Percentiles rank a stretch among this genome's conserved stretches.
Evolutionary conservation across 1,140 invertebrate genomes (phyloP).

Genomic region (Leptopilina boulardi): DNA sequence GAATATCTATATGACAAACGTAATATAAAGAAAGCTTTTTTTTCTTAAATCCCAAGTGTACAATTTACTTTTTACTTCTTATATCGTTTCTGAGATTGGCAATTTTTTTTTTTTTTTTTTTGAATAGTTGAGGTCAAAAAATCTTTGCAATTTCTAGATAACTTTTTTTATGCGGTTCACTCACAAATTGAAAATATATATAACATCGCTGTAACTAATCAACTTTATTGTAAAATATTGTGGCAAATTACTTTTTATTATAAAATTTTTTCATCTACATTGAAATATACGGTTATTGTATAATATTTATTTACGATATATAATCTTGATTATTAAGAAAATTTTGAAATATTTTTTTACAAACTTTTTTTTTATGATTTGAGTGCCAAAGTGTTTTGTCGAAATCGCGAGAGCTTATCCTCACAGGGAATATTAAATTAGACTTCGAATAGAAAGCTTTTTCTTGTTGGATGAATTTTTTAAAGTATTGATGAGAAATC

Average conservation of each 20-base stretch:
- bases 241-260: neutral
- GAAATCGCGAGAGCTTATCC: no score
- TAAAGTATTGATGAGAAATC: no score
- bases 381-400: no score
- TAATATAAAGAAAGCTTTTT: conserved; percentile 7
- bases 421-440: neutral
- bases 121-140: neutral
- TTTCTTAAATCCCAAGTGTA: conserved; percentile 6
- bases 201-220: no score
- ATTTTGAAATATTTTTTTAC: no score
- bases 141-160: neutral
- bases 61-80: conserved; percentile 12
- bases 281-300: no score
- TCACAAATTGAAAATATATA: neutral
- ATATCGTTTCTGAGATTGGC: conserved; percentile 7
- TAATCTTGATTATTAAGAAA: no score
- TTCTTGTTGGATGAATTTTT: neutral
- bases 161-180: neutral
- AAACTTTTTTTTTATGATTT: no score
- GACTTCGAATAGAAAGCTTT: neutral
- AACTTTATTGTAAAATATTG: neutral
- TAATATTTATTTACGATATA: no score
- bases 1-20: conserved; percentile 1
- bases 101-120: conserved; percentile 9
- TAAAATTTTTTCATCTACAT: no score